A percentile compares a stretch with the other conserved stretches of the same genome.
Evolutionary conservation across 2,797 vertebrate genomes (phyloP).

Genomic region (Oophaga sylvatica): DNA sequence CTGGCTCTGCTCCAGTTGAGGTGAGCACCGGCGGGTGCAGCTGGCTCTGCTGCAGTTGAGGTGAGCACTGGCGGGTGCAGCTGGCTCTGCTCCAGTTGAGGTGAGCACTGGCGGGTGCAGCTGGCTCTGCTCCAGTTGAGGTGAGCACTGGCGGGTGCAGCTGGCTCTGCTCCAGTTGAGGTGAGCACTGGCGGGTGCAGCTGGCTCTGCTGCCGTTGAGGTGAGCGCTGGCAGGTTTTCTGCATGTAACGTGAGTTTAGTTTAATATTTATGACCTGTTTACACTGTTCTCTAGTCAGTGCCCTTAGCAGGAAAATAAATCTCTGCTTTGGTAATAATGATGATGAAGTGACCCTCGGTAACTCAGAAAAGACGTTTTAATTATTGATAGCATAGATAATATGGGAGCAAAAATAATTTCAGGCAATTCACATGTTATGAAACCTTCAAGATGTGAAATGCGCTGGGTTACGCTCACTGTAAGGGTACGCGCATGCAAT

Average conservation of each 20-base stretch:
- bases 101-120: too few relatives aligned
- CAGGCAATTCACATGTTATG: not conserved
- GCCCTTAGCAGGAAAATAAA: not conserved
- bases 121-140: too few relatives aligned
- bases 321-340: not conserved
- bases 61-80: too few relatives aligned
- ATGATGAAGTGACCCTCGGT: not conserved
- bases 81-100: too few relatives aligned
- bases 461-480: not conserved
- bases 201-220: too few relatives aligned
- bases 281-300: not conserved
- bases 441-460: not conserved
- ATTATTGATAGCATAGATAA: not conserved
- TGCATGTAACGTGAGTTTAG: not conserved
- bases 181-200: too few relatives aligned
- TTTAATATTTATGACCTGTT: constrained; percentile 4
- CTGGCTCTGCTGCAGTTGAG: too few relatives aligned
- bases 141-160: too few relatives aligned
- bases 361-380: not conserved
- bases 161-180: too few relatives aligned
- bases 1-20: too few relatives aligned
- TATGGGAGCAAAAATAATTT: not conserved
- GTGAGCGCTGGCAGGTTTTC: too few relatives aligned
- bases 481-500: not conserved
- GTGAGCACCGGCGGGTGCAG: too few relatives aligned